phyloP scores from a whole-genome alignment of 2,888 invertebrate genomes.

The Entomobrya multifasciata region DNA sequence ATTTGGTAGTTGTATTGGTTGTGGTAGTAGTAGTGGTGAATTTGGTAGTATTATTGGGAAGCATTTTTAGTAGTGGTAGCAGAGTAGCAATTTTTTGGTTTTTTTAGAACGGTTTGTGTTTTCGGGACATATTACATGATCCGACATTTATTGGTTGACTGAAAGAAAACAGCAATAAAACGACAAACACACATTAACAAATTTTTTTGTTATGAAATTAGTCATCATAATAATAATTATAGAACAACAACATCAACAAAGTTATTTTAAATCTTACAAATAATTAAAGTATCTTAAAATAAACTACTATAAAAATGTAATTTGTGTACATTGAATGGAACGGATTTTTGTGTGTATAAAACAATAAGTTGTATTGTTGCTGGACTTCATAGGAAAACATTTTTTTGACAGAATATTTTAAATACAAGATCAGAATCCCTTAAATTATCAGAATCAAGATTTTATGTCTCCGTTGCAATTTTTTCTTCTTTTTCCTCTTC shows the following conservation, averaged over 20 bases:
- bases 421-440: background rate
- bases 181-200: constrained; percentile 36
- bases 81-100: constrained; percentile 25
- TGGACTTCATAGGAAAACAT: too few species aligned
- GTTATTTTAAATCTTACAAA: background rate
- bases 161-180: constrained; percentile 73
- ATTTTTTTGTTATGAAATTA: background rate
- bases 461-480: background rate
- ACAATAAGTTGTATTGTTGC: too few species aligned
- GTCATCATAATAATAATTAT: background rate
- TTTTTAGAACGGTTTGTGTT: background rate
- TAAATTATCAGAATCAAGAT: background rate
- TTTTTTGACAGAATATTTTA: too few species aligned
- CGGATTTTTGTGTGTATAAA: too few species aligned
- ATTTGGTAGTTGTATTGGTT: constrained; percentile 48
- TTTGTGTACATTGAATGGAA: too few species aligned
- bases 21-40: constrained; percentile 49
- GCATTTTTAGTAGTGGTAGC: constrained; percentile 1
- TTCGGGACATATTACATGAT: constrained; percentile 75
- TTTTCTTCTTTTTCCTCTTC: background rate
- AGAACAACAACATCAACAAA: background rate
- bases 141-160: constrained; percentile 79
- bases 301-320: too few species aligned
- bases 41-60: background rate
- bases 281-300: too few species aligned